Percentiles rank a stretch among this genome's conserved stretches.
phyloP scores from a whole-genome alignment of 2,888 invertebrate species.

The Julus scanicus region DNA sequence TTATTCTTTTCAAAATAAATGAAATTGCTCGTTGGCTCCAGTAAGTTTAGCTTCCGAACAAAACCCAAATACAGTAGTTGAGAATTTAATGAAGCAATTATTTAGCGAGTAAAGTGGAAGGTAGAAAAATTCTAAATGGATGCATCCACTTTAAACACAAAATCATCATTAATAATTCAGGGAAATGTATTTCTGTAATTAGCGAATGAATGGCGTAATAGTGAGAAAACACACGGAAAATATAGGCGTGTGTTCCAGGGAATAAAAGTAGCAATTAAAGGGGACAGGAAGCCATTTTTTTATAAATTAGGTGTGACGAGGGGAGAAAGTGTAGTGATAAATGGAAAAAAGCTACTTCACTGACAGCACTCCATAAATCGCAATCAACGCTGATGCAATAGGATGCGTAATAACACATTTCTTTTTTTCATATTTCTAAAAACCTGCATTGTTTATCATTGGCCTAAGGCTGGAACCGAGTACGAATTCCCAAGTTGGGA shows the following conservation, averaged over 20 bases:
- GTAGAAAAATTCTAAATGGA: not conserved
- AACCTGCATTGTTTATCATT: not conserved
- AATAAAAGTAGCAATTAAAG: not conserved
- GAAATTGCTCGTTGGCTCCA: too few species aligned
- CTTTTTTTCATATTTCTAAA: not conserved
- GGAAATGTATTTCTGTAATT: not conserved
- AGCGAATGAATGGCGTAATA: not conserved
- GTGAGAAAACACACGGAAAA: not conserved
- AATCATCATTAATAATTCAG: slow-evolving; percentile 10
- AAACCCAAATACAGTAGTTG: too few species aligned
- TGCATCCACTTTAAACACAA: not conserved
- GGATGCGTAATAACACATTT: not conserved
- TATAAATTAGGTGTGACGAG: not conserved
- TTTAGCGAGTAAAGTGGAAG: too few species aligned
- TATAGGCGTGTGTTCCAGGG: not conserved
- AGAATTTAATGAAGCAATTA: too few species aligned
- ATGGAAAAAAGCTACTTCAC: not conserved
- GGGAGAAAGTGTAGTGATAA: not conserved
- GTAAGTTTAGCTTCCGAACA: too few species aligned
- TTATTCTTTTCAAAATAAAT: too few species aligned
- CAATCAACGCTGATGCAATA: slow-evolving; percentile 1
- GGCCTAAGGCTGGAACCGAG: not conserved
- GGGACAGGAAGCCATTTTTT: not conserved
- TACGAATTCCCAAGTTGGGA: not conserved
- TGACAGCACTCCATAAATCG: slow-evolving; percentile 10